phyloP scores from a whole-genome alignment of 2,888 invertebrate genomes.

The Chrysotoxum bicinctum region DNA sequence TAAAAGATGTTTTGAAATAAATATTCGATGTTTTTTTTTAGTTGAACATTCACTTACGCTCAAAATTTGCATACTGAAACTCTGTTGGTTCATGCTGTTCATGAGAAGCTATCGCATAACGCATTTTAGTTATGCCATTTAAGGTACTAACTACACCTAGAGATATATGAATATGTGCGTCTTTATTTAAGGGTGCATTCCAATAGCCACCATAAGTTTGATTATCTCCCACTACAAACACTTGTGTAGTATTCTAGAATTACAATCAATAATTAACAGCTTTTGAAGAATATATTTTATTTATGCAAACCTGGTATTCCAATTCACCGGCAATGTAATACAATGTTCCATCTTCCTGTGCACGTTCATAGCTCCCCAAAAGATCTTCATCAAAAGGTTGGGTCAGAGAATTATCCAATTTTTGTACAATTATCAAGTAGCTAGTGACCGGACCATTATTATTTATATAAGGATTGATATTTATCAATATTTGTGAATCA shows the following conservation, averaged over 20 bases:
- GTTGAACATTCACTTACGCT: conserved; percentile 79
- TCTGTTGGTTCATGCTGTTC: conserved; percentile 79
- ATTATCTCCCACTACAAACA: conserved; percentile 90
- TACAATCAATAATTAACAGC: neutral
- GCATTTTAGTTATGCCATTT: conserved; percentile 85
- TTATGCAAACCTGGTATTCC: conserved; percentile 83
- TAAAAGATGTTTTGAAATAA: too few relatives aligned
- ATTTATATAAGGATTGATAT: conserved; percentile 87
- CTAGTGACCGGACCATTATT: conserved; percentile 90
- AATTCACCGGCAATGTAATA: conserved; percentile 94
- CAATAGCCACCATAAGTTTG: conserved; percentile 88
- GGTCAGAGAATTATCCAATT: conserved; percentile 86
- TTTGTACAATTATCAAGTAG: conserved; percentile 87
- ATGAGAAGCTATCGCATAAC: conserved; percentile 85
- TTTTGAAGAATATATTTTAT: conserved; percentile 11
- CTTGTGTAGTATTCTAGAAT: conserved; percentile 83
- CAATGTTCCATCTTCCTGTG: conserved; percentile 86
- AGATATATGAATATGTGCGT: conserved; percentile 86
- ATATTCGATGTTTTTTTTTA: too few relatives aligned
- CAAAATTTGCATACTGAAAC: conserved; percentile 78
- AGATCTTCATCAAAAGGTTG: conserved; percentile 85
- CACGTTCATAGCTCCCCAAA: conserved; percentile 86
- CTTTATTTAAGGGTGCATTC: conserved; percentile 88
- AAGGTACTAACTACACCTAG: conserved; percentile 85
- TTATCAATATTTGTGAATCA: conserved; percentile 85